A percentile compares a stretch with the other conserved stretches of the same genome.
phyloP scores from a whole-genome alignment of 2,888 invertebrate species.

The Synanthedon formicaeformis region DNA sequence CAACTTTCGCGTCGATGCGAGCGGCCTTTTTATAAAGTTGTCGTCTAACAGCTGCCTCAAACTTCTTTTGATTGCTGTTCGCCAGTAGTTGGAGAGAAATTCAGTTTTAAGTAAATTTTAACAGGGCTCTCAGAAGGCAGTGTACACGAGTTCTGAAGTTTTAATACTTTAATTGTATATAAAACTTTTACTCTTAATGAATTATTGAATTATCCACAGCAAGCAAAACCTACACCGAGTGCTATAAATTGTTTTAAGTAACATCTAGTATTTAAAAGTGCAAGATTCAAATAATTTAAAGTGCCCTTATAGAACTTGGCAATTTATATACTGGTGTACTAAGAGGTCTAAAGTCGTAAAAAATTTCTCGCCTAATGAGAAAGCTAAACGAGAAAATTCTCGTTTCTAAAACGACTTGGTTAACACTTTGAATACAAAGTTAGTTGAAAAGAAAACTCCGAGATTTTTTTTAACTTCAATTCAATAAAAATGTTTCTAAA shows the following conservation, averaged over 20 bases:
- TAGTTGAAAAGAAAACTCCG: conserved; percentile 6
- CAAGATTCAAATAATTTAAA: not conserved
- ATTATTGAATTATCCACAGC: not conserved
- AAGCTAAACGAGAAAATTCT: conserved; percentile 8
- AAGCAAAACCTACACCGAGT: not conserved
- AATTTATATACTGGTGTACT: conserved; percentile 9
- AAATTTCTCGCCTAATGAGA: conserved; percentile 17
- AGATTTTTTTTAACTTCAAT: conserved; percentile 9
- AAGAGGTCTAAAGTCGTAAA: conserved; percentile 15
- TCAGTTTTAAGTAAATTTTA: conserved; percentile 1
- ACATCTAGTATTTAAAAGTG: not conserved
- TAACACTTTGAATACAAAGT: conserved; percentile 12
- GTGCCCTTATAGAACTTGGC: conserved; percentile 3
- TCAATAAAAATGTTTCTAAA: conserved; percentile 10
- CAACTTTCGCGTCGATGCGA: conserved; percentile 11
- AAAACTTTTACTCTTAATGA: not conserved
- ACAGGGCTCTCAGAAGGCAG: not conserved
- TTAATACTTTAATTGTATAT: not conserved
- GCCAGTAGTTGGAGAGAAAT: conserved; percentile 16
- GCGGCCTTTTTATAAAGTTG: conserved; percentile 19
- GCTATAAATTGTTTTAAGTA: no score
- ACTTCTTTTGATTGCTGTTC: conserved; percentile 27
- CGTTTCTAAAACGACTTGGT: conserved; percentile 10
- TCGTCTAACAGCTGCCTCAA: conserved; percentile 16
- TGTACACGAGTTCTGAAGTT: not conserved